phyloP scores from a whole-genome alignment of 2,113 vertebrate genomes.

The Gobio gobio region DNA sequence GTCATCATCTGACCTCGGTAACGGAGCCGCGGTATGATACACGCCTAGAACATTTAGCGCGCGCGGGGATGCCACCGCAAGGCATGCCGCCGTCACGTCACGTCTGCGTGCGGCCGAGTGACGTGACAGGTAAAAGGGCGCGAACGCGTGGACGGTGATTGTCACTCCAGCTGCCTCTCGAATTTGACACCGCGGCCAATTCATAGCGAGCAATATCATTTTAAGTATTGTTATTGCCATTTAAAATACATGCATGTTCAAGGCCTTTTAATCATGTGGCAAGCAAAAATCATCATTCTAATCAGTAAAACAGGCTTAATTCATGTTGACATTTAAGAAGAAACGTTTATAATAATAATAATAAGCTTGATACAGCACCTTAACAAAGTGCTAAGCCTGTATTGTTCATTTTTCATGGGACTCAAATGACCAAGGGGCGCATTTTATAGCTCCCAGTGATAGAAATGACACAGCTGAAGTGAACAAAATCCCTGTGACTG shows the following conservation, averaged over 20 bases:
- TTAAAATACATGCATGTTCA: not conserved
- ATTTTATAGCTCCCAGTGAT: too few species aligned
- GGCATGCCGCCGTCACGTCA: constrained; percentile 45
- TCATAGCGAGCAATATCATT: not conserved
- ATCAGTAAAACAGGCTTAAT: not conserved
- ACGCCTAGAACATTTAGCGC: constrained; percentile 1
- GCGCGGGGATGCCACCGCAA: not conserved
- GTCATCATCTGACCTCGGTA: constrained; percentile 1
- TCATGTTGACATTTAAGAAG: not conserved
- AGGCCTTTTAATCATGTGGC: not conserved
- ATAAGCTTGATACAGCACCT: not conserved
- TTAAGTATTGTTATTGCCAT: not conserved
- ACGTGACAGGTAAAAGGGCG: constrained; percentile 57
- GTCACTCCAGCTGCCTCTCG: not conserved
- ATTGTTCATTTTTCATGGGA: not conserved
- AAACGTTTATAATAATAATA: not conserved
- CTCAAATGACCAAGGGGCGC: not conserved
- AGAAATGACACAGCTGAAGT: too few species aligned
- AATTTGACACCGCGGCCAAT: not conserved
- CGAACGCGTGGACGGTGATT: constrained; percentile 27
- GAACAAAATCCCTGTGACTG: not conserved
- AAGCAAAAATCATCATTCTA: not conserved
- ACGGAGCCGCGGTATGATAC: constrained; percentile 14
- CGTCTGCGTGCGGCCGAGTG: constrained; percentile 42
- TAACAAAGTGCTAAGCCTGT: not conserved